phyloP scores from a whole-genome alignment of 2,888 invertebrate genomes.

The Drosophila colorata region DNA sequence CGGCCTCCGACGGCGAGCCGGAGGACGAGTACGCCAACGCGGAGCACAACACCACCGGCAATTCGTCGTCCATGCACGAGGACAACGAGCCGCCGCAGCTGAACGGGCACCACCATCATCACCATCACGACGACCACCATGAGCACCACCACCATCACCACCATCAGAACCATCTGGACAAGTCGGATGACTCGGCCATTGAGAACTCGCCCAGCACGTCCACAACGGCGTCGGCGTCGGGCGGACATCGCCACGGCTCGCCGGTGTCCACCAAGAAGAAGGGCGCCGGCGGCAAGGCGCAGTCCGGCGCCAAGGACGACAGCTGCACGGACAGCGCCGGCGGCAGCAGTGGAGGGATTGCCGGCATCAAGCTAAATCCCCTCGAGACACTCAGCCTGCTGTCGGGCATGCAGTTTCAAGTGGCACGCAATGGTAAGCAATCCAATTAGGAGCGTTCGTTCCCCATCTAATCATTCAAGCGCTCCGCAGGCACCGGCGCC shows the following conservation, averaged over 20 bases:
- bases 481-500: constrained; percentile 89
- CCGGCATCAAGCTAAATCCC: constrained; percentile 50
- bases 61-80: constrained; percentile 69
- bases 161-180: constrained; percentile 70
- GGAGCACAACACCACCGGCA: constrained; percentile 75
- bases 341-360: constrained; percentile 11
- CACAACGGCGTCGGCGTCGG: constrained; percentile 66
- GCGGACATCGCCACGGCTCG: constrained; percentile 69
- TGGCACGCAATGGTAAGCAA: constrained; percentile 92
- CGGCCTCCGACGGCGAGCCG: constrained; percentile 71
- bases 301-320: constrained; percentile 42
- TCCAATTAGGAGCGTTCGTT: constrained; percentile 1
- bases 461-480: constrained; percentile 13
- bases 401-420: constrained; percentile 89
- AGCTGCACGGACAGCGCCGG: constrained; percentile 6
- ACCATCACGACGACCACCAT: constrained; percentile 46
- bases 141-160: constrained; percentile 40
- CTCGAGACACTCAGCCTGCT: constrained; percentile 72
- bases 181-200: constrained; percentile 83
- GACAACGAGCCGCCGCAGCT: constrained; percentile 65
- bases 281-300: constrained; percentile 43
- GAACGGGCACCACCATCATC: constrained; percentile 69
- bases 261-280: constrained; percentile 82
- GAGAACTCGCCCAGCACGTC: constrained; percentile 82
- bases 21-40: constrained; percentile 69